These are phyloP conservation scores for Apamea epomidion DNA, from an alignment of 2,888 invertebrate species.

Conservation along the genomic window DNA sequence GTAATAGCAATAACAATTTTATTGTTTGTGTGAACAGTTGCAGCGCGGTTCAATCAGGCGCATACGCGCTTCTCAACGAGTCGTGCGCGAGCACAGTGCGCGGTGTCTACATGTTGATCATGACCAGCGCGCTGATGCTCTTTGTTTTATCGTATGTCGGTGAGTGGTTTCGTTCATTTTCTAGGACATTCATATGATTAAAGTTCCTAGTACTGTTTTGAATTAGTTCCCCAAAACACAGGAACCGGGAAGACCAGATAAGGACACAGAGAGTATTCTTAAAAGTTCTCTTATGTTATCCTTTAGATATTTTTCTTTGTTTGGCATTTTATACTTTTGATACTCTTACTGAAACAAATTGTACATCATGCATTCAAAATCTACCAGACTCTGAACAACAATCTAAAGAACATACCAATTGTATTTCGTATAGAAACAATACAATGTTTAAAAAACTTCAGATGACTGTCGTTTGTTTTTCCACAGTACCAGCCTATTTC, in stretches of 20 bases:
- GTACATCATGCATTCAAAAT: not conserved
- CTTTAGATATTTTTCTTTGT: not conserved
- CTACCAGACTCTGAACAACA: not conserved
- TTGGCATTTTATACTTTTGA: not conserved
- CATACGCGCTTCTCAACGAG: conserved; percentile 65
- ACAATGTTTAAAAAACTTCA: not conserved
- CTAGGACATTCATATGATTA: not conserved
- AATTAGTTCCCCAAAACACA: not conserved
- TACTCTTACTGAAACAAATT: not conserved
- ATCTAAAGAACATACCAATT: not conserved
- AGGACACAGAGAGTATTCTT: not conserved
- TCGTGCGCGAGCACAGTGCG: conserved; percentile 57
- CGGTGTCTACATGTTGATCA: conserved; percentile 59
- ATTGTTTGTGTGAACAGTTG: conserved; percentile 55
- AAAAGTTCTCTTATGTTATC: not conserved
- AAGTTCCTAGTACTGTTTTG: not conserved
- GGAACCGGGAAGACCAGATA: not conserved
- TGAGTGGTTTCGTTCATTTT: conserved; percentile 34
- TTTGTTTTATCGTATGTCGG: conserved; percentile 65
- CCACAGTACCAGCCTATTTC: conserved; percentile 68
- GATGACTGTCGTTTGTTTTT: not conserved
- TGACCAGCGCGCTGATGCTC: conserved; percentile 60
- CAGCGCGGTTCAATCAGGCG: conserved; percentile 63
- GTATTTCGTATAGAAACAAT: not conserved
- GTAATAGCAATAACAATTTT: not conserved